Base-by-base conservation (phyloP, 2,888 invertebrate genomes). In the Eilema griseolum region DNA sequence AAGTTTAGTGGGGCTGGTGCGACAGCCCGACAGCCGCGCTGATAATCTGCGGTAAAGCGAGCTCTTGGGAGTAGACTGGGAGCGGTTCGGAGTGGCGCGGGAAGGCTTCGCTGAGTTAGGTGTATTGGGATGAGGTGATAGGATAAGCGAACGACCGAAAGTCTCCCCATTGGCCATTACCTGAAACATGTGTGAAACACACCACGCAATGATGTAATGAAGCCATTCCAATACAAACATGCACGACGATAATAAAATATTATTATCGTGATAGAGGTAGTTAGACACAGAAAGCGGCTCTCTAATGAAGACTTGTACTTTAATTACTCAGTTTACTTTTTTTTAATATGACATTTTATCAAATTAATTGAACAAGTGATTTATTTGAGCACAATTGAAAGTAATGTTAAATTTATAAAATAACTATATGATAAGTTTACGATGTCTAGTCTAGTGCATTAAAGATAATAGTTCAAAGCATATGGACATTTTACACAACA, bases 111-210 rank as follows among this genome's bases (percentile, higher is more conserved):
- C 76, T 76, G 89, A 87, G 85, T 87, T 92, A 74, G 95, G 91
- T 72, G 91, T 95, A 89, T 86, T 94, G 71, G 91, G 91, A 81
- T 88, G 93, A 75, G 95, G 94, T 76, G 95, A 95, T 76, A 94
- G 95, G 96, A 95, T 95, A 96, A 95, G 95, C 95, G 96, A 96
- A 95, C 95, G 95, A 94, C 96, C 96, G 96, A 95, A 96, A 95
- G 96, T 96, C 95, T 96, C 96, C 92, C 96, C 96, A 93, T 96
- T 96, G 94, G 96, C 96, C 96, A 96, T 96, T 90, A 96, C 96
- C 96, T 96, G 96, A 96, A 96, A 96, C 96, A 95, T 95, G 96
- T 92, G 95, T 94, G 95, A 96, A 94, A 95, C 95, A 95, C 95
- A 95, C 95, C 94, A 95, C 95, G 95, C 95, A 94, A 95, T 95